Percentiles rank a stretch among this genome's conserved stretches.
Evolutionary conservation across 2,113 vertebrate species (phyloP).

Genomic region (Ia io): DNA sequence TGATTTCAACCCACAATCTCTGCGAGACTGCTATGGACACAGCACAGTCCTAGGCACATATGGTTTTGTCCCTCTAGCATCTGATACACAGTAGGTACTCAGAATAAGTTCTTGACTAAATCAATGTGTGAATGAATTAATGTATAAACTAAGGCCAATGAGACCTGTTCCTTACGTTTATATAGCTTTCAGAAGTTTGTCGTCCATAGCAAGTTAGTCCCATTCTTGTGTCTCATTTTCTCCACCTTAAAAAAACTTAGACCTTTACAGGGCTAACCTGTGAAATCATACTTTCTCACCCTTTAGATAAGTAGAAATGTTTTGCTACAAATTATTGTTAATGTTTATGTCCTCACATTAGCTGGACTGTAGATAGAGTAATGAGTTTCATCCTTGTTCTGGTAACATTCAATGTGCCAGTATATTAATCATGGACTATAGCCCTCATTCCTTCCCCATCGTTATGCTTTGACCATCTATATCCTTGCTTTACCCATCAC

Average conservation of each 20-base stretch:
- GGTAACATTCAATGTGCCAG: not conserved
- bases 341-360: not conserved
- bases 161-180: not conserved
- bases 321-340: not conserved
- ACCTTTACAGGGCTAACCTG: not conserved
- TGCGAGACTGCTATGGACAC: not conserved
- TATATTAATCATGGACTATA: not conserved
- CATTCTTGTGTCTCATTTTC: not conserved
- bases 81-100: not conserved
- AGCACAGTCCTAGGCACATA: not conserved
- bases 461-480: not conserved
- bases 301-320: not conserved
- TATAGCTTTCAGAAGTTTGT: not conserved
- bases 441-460: not conserved
- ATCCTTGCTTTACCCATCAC: not conserved
- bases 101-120: not conserved
- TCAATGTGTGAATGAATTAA: not conserved
- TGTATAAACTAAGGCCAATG: not conserved
- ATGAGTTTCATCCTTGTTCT: not conserved
- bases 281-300: not conserved
- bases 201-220: not conserved
- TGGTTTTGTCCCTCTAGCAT: not conserved
- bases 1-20: not conserved
- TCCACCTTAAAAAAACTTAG: not conserved
- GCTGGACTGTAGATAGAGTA: not conserved